Percentiles rank a stretch among this genome's conserved stretches.
phyloP scores from a whole-genome alignment of 2,113 vertebrate species.

The Probosciger aterrimus region DNA sequence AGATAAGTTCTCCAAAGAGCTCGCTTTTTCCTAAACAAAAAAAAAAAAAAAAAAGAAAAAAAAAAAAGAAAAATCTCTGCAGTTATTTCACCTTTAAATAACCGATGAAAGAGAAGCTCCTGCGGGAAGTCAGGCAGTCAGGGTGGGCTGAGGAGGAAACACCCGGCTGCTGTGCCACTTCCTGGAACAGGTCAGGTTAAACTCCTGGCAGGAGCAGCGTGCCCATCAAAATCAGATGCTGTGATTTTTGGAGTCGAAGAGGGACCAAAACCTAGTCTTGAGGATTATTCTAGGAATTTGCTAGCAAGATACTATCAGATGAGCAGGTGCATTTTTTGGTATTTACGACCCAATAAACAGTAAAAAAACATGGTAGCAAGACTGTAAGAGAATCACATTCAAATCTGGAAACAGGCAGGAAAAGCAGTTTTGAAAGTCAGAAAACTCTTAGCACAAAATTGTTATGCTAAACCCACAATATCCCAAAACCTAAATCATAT shows the following conservation, averaged over 20 bases:
- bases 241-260: not conserved
- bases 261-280: not conserved
- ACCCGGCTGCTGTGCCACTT: accelerated
- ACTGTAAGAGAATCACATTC: not conserved
- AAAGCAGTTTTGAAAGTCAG: not conserved
- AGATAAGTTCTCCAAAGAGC: not conserved
- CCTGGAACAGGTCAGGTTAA: not conserved
- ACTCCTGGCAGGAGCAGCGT: not conserved
- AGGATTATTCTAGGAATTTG: not conserved
- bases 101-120: not conserved
- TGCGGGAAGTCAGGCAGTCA: not conserved
- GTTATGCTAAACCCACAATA: not conserved
- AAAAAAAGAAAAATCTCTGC: too few relatives aligned
- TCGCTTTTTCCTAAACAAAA: accelerated
- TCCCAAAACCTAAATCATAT: not conserved
- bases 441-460: not conserved
- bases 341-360: not conserved
- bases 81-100: not conserved
- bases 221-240: not conserved
- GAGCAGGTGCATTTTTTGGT: not conserved
- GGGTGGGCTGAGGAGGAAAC: not conserved
- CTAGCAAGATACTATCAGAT: not conserved
- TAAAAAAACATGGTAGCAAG: not conserved
- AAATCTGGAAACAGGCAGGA: not conserved
- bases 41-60: not conserved